A percentile compares a stretch with the other conserved stretches of the same genome.
phyloP scores from a whole-genome alignment of 1,140 invertebrate species.

The Nylanderia fulva region DNA sequence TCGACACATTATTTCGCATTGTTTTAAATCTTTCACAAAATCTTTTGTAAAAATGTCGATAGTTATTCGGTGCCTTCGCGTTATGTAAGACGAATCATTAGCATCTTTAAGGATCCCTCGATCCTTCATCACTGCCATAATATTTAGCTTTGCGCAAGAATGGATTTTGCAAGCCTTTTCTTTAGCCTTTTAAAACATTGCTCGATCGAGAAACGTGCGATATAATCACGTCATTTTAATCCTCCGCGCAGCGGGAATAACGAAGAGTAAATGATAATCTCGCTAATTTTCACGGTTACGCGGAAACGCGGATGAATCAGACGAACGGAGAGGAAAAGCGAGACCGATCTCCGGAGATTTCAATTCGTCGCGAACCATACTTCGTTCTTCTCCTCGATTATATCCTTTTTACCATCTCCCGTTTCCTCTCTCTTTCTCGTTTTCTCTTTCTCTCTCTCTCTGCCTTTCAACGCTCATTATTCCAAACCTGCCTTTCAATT shows the following conservation, averaged over 20 bases:
- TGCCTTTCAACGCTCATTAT: slow-evolving; percentile 47
- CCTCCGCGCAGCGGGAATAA: background rate
- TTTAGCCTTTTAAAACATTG: background rate
- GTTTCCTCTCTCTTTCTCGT: slow-evolving; percentile 65
- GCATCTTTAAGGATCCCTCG: background rate
- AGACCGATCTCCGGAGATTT: slow-evolving; percentile 49
- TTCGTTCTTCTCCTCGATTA: slow-evolving; percentile 52
- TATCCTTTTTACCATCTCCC: slow-evolving; percentile 53
- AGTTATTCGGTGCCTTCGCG: too few relatives aligned
- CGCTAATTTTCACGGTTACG: slow-evolving; percentile 20
- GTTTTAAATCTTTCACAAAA: background rate
- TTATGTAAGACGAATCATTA: background rate
- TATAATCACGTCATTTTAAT: slow-evolving; percentile 15
- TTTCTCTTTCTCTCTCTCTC: slow-evolving; percentile 70
- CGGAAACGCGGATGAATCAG: background rate
- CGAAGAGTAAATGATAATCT: slow-evolving; percentile 36
- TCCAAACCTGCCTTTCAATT: slow-evolving; percentile 37
- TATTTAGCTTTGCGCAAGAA: background rate
- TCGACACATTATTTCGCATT: background rate
- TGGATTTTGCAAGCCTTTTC: background rate
- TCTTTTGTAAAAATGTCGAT: too few relatives aligned
- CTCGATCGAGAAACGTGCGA: background rate
- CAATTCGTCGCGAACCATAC: slow-evolving; percentile 36
- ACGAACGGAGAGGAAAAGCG: slow-evolving; percentile 33
- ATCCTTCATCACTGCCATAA: background rate